Conservation (phyloP, 2,797 vertebrate genomes). For the Cottoperca gobio region DNA sequence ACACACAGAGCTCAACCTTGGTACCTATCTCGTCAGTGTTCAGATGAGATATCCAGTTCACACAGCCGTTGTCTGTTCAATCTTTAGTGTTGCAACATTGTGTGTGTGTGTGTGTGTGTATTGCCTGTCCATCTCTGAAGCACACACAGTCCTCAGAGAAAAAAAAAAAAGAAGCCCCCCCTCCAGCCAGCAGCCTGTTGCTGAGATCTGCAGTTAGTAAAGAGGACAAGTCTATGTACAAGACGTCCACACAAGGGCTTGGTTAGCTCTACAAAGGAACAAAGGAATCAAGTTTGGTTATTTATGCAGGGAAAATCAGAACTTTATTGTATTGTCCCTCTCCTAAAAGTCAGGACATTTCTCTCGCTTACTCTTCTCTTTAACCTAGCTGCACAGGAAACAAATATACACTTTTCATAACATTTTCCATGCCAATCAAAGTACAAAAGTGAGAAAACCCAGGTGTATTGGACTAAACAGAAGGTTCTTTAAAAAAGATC, state of each 20-base stretch:
- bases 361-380: not conserved
- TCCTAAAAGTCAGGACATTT: not conserved
- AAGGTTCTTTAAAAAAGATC: constrained; percentile 2
- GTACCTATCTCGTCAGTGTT: not conserved
- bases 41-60: constrained; percentile 27
- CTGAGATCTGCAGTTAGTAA: constrained; percentile 1
- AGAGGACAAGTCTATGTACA: not conserved
- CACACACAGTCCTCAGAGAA: not conserved
- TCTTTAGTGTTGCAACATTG: not conserved
- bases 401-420: constrained; percentile 17
- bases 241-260: not conserved
- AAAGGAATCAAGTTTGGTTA: not conserved
- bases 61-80: not conserved
- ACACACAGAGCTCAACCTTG: not conserved
- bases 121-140: not conserved
- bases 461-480: constrained; percentile 7
- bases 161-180: not conserved
- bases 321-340: not conserved
- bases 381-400: not conserved
- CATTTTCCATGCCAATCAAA: constrained; percentile 12
- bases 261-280: not conserved
- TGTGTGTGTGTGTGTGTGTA: constrained; percentile 4
- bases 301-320: not conserved
- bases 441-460: constrained; percentile 3
- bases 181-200: not conserved